These are phyloP conservation scores for Bathynomus jamesi DNA, from an alignment of 1,140 invertebrate genomes.

Conservation along the genomic window DNA sequence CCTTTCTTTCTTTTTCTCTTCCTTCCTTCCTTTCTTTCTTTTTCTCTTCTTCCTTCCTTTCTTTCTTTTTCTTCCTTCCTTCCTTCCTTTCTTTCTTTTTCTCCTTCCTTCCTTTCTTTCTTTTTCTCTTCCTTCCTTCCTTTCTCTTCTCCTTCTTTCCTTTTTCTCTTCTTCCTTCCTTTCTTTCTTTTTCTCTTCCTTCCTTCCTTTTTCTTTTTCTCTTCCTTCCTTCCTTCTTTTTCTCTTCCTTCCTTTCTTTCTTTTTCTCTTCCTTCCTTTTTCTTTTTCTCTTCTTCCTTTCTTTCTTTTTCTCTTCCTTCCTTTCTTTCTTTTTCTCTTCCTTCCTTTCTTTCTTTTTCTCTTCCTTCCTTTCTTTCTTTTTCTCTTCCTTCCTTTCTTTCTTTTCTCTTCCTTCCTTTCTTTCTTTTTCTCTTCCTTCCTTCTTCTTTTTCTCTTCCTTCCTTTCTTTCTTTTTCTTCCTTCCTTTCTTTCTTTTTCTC, in stretches of 20 bases:
- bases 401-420: background rate
- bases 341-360: background rate
- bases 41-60: background rate
- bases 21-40: background rate
- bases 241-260: slow-evolving; percentile 2
- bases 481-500: too few species aligned
- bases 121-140: background rate
- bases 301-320: too few species aligned
- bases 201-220: background rate
- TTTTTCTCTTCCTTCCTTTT: slow-evolving; percentile 3
- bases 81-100: background rate
- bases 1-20: background rate
- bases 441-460: background rate
- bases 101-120: background rate
- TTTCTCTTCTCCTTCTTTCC: background rate
- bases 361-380: background rate
- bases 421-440: background rate
- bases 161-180: background rate
- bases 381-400: background rate
- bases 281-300: slow-evolving; percentile 1
- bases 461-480: too few species aligned
- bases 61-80: background rate
- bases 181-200: background rate
- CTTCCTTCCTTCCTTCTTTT: background rate
- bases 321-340: too few species aligned